Evolutionary conservation across 2,888 invertebrate species (phyloP), one percentile per base, ranked within the genome.

Genomic region (Neria commutata): DNA sequence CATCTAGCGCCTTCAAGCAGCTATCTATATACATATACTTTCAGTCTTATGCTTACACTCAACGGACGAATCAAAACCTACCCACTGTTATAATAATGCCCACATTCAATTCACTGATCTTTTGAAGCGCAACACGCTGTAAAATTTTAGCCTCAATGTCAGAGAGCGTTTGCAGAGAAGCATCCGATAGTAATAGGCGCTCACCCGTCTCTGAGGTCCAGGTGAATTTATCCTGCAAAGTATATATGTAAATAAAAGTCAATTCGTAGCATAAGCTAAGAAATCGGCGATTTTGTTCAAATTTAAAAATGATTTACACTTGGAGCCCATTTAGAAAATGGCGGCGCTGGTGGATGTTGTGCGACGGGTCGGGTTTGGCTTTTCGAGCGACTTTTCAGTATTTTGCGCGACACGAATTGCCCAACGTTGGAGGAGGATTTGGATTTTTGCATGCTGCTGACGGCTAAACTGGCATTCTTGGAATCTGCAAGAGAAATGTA

Each of bases 351-450:
- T 49, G 69, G 56, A 16, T 58, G 58, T 16, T 54, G 26, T 11
- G 64, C 60, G 16, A 64, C 56, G 54, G 86, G 86, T 71, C 91
- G 85, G 68, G 89, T 89, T 69, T 91, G 90, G 76, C 91, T 91
- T 77, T 94, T 92, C 69, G 92, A 92, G 74, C 94, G 85, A 68
- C 91, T 89, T 76, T 90, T 87, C 89, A 92, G 94, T 76, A 94
- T 89, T 81, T 91, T 90, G 84, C 91, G 91, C 76, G 92, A 88
- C 71, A 93, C 91, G 80, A 91, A 87, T 79, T 91, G 91, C 78
- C 92, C 90, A 79, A 93, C 92, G 83, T 91, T 92, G 77, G 92
- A 91, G 69, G 92, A 91, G 25, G 92, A 92, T 81, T 93, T 92
- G 75, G 92, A 93, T 85, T 93, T 94, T 87, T 93, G 92, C 93